Evolutionary conservation across 2,797 vertebrate genomes (phyloP).

Genomic region (Scleropages formosus): DNA sequence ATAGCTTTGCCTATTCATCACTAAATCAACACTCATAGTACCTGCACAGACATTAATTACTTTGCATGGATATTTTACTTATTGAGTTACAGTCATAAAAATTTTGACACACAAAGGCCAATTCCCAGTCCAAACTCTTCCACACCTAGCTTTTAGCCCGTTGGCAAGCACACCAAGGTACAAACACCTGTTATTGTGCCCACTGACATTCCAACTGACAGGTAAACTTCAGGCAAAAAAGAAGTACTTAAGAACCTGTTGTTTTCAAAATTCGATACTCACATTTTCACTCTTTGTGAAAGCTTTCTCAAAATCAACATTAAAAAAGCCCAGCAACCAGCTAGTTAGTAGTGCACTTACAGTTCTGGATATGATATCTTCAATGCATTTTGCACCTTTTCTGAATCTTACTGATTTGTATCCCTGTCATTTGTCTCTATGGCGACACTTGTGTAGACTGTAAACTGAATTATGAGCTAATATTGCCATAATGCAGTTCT

Average conservation of each 20-base stretch:
- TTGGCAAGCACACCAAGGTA: too few species aligned
- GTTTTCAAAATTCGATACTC: too few species aligned
- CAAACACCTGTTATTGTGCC: too few species aligned
- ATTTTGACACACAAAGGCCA: neutral
- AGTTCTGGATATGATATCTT: neutral
- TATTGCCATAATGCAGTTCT: neutral
- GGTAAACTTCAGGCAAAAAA: too few species aligned
- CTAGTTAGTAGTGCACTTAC: neutral
- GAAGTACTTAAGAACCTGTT: too few species aligned
- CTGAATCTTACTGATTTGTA: neutral
- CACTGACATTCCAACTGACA: too few species aligned
- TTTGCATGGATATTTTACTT: neutral
- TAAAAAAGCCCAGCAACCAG: neutral
- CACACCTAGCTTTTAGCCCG: too few species aligned
- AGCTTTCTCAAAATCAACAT: too few species aligned
- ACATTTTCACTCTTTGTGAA: too few species aligned
- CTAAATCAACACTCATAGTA: neutral
- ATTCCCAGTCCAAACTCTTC: too few species aligned
- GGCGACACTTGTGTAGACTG: neutral
- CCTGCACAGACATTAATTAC: neutral
- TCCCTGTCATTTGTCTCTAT: slow-evolving; percentile 5
- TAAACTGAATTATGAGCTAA: too few species aligned
- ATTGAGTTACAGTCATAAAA: neutral
- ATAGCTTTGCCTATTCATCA: neutral
- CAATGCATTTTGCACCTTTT: neutral